Conservation (phyloP, 2,113 vertebrate genomes). For the Origma solitaria region DNA sequence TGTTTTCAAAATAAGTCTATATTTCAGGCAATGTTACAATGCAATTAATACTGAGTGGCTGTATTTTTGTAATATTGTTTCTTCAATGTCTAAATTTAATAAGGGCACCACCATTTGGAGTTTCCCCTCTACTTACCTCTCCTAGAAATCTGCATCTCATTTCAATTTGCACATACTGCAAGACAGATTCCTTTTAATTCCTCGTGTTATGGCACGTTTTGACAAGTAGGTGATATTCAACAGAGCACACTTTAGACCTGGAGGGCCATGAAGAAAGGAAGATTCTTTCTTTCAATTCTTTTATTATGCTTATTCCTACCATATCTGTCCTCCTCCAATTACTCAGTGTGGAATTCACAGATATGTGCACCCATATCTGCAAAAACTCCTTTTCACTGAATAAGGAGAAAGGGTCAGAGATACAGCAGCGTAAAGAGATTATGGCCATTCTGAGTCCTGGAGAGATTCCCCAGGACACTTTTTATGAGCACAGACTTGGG, state of each 20-base stretch:
- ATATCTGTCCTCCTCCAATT: not conserved
- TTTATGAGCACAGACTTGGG: not conserved
- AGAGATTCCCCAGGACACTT: slow-evolving; percentile 2
- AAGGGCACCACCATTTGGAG: not conserved
- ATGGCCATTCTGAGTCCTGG: not conserved
- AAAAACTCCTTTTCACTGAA: not conserved
- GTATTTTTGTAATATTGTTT: not conserved
- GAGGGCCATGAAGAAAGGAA: not conserved
- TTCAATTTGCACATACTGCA: not conserved
- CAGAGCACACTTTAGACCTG: slow-evolving; percentile 2
- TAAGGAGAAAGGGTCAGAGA: not conserved
- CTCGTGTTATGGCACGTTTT: slow-evolving; percentile 13
- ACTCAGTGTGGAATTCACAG: not conserved
- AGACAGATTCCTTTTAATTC: slow-evolving; percentile 32
- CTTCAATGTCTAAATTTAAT: not conserved
- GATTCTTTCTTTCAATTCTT: not conserved
- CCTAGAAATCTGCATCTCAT: not conserved
- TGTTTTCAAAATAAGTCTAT: not conserved
- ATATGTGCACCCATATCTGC: not conserved
- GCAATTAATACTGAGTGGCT: not conserved
- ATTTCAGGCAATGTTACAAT: not conserved
- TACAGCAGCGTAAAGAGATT: not conserved
- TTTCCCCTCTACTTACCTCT: not conserved
- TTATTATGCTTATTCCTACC: slow-evolving; percentile 25
- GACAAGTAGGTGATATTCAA: slow-evolving; percentile 11